Conservation (phyloP, 1,140 invertebrate species). For the Asobara japonica region DNA sequence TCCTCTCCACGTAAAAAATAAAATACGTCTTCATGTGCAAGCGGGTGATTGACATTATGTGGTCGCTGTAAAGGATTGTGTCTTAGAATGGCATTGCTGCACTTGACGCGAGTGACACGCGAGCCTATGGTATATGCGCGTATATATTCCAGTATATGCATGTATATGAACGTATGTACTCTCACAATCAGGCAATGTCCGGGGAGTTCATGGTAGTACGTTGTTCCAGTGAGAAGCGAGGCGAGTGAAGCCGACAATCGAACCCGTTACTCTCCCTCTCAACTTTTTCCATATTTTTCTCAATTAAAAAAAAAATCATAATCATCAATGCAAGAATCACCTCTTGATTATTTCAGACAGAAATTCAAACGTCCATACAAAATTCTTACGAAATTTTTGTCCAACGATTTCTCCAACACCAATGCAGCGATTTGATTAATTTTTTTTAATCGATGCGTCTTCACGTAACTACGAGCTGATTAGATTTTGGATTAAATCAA, state of each 20-base stretch:
- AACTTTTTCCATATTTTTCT: slow-evolving; percentile 3
- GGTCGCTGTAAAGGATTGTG: not conserved
- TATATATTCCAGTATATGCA: not conserved
- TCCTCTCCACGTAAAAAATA: too few relatives aligned
- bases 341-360: not conserved
- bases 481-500: too few relatives aligned
- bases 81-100: slow-evolving; percentile 54
- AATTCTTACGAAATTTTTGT: too few relatives aligned
- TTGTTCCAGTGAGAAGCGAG: slow-evolving; percentile 58
- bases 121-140: slow-evolving; percentile 49
- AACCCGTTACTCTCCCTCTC: slow-evolving; percentile 27
- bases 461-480: too few relatives aligned
- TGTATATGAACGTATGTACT: not conserved
- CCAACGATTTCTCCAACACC: too few relatives aligned
- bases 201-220: slow-evolving; percentile 58
- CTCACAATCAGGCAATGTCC: slow-evolving; percentile 7
- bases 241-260: not conserved
- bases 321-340: not conserved
- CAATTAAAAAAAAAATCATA: too few relatives aligned
- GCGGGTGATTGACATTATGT: slow-evolving; percentile 10
- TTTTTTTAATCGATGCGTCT: too few relatives aligned
- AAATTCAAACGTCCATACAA: not conserved
- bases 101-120: slow-evolving; percentile 60
- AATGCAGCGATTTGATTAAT: too few relatives aligned
- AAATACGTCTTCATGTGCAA: not conserved